These are phyloP conservation scores for Anthrax anthrax DNA, from an alignment of 2,888 invertebrate genomes.

Conservation along the genomic window DNA sequence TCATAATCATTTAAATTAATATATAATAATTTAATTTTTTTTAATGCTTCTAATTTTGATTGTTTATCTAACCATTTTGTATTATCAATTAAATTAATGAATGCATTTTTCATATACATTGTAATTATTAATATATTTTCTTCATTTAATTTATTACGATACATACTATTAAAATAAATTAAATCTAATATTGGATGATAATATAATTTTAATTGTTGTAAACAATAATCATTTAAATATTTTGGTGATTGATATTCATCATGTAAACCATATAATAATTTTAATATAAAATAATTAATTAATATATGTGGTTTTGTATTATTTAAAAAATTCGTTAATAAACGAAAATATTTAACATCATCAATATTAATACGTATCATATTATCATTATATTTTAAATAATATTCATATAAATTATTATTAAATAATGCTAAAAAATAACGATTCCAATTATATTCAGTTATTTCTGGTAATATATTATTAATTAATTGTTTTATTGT, in stretches of 20 bases:
- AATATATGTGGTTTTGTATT: neutral
- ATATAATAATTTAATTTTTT: neutral
- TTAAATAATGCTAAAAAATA: neutral
- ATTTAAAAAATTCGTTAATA: neutral
- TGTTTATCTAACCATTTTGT: constrained; percentile 1
- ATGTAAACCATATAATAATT: neutral
- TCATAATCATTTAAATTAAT: constrained; percentile 2
- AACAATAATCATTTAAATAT: neutral
- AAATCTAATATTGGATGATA: neutral
- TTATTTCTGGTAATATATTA: neutral
- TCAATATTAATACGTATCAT: neutral
- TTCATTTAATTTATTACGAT: neutral
- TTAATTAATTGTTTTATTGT: neutral
- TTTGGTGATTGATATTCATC: neutral
- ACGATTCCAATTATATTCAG: neutral
- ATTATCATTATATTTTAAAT: neutral
- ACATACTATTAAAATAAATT: neutral
- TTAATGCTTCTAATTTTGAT: neutral
- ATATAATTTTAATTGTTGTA: neutral
- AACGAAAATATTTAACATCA: neutral
- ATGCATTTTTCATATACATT: neutral
- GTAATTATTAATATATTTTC: neutral
- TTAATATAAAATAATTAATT: constrained; percentile 1
- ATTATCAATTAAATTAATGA: neutral
- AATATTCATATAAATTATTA: too few relatives aligned